Evolutionary conservation across 2,888 invertebrate genomes (phyloP).

Genomic region (Aphidius colemani): DNA sequence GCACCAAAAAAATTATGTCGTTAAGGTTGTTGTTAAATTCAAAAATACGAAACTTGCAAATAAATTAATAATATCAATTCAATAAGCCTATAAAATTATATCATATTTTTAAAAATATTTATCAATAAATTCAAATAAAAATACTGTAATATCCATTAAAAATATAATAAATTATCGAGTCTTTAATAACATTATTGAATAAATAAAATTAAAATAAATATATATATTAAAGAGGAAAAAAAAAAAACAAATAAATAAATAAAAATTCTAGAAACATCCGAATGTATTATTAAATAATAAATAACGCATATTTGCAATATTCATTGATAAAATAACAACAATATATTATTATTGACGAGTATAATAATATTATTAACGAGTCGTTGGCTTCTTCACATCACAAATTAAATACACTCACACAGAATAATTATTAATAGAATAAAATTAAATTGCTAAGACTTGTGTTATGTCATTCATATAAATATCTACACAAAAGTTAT

Average conservation of each 20-base stretch:
- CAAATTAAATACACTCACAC: background rate
- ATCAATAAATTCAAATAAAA: too few relatives aligned
- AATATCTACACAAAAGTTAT: too few relatives aligned
- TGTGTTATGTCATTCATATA: background rate
- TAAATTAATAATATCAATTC: too few relatives aligned
- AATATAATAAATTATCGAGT: background rate
- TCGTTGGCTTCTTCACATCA: conserved; percentile 4
- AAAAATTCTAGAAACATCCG: background rate
- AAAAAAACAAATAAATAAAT: background rate
- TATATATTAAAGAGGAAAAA: background rate
- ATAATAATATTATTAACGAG: background rate
- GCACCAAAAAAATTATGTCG: conserved; percentile 12
- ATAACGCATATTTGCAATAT: too few relatives aligned
- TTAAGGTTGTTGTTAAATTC: conserved; percentile 18
- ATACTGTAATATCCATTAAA: background rate
- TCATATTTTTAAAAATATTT: too few relatives aligned
- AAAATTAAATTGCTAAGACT: background rate
- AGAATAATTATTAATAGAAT: conserved; percentile 7
- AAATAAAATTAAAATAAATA: background rate
- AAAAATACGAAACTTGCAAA: background rate
- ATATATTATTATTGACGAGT: background rate
- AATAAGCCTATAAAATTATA: background rate
- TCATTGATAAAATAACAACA: too few relatives aligned
- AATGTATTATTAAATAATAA: too few relatives aligned
- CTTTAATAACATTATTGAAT: background rate